phyloP scores from a whole-genome alignment of 2,113 vertebrate species.

The Irena cyanogastra region DNA sequence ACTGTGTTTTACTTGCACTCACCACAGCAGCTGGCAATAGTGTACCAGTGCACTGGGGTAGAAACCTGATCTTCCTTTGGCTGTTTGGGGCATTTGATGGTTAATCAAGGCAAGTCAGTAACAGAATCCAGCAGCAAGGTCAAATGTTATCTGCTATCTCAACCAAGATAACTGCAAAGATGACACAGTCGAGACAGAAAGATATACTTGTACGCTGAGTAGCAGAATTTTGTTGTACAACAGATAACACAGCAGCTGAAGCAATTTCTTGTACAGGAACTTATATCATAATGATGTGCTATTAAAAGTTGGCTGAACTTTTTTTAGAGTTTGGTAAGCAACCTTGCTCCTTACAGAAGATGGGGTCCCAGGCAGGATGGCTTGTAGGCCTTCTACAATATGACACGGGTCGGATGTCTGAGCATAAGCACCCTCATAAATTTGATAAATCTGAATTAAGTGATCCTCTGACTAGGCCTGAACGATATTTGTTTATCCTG shows the following conservation, averaged over 20 bases:
- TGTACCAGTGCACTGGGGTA: neutral
- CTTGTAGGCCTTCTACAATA: neutral
- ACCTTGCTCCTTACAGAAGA: neutral
- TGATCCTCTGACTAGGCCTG: neutral
- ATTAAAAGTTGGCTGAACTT: neutral
- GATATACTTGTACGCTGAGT: neutral
- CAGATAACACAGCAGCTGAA: neutral
- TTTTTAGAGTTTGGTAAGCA: neutral
- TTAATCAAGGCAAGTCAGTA: neutral
- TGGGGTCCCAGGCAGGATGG: fast-evolving
- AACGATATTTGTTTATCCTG: neutral
- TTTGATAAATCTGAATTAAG: neutral
- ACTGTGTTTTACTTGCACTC: neutral
- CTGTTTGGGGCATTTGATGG: neutral
- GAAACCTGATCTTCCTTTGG: neutral
- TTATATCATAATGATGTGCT: neutral
- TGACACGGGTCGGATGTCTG: neutral
- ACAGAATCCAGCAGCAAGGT: neutral
- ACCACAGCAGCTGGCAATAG: neutral
- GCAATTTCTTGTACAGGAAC: neutral
- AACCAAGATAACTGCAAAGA: neutral
- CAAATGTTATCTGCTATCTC: neutral
- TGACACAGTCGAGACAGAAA: neutral
- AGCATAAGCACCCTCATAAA: neutral
- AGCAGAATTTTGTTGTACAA: neutral